Evolutionary conservation across 2,797 vertebrate species (phyloP), one percentile per base, ranked within the genome.

Genomic region (Mus spretus): DNA sequence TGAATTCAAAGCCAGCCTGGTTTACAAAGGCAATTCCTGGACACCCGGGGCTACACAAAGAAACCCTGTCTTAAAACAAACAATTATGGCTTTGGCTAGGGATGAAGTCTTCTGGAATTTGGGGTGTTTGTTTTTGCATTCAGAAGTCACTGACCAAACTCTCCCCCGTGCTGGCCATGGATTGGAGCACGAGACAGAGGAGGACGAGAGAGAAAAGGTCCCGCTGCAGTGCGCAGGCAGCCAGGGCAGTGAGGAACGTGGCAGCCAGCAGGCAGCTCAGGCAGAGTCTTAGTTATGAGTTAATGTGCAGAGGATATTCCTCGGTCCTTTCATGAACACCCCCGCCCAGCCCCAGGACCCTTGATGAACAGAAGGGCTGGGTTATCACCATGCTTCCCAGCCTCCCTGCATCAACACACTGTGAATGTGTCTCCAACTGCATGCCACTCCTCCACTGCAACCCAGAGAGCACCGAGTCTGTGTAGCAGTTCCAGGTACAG

Each of bases 401-500:
- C 11, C 26, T 15, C 26, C 7, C 12, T 2, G 10, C 1, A 6
- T 13, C 1, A 17, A 85, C 37, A 65, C 31, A 7, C 20, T 12
- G 31, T 90, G 75, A 67, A 22, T n/a, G 17, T 40, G 47, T 44
- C 90, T 57, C 63, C n/a, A 7, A 0, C 22, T 44, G 44, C 1
- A 0, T 0, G 0, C 84, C 37, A 0, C 24, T 24, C 84, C 17
- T 57, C 22, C 2, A 11, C 91, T 63, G 93, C 50, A 1, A 81
- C 19, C 91, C 31, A 84, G 96, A 0, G 91, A 0, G 47, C 3
- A 0, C 92, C 89, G 31, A 81, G 6, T 72, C n/a, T 83, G 50
- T 3, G 91, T 88, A n/a, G 90, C 91, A 85, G 83, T 94, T 96
- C 95, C 50, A 20, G 95, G 97, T 82, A 87, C 82, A 86, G 83